Evolutionary conservation across 2,113 vertebrate species (phyloP).

Genomic region (Furnarius figulus): DNA sequence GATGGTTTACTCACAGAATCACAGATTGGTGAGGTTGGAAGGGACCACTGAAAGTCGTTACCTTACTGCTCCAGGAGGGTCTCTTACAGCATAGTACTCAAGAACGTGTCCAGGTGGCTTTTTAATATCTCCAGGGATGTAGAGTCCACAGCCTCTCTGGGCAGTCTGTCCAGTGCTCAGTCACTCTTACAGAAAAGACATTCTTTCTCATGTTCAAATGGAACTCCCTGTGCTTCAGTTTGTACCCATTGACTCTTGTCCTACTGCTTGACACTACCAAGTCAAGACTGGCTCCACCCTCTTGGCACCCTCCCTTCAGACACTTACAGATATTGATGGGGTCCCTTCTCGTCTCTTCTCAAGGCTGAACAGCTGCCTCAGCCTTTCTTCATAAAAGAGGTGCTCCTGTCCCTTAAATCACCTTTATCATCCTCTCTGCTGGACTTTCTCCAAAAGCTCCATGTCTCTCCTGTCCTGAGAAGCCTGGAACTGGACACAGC

Average conservation of each 20-base stretch:
- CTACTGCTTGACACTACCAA: neutral
- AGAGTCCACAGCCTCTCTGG: neutral
- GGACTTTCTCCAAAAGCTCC: neutral
- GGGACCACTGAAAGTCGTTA: neutral
- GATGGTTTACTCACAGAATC: neutral
- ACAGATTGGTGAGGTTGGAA: neutral
- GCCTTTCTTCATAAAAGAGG: neutral
- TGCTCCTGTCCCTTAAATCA: neutral
- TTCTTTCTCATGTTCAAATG: neutral
- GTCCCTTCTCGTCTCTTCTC: neutral
- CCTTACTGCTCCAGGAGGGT: neutral
- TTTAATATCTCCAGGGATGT: neutral
- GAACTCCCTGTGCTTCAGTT: neutral
- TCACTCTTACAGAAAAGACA: neutral
- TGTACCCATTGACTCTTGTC: neutral
- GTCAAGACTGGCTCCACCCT: neutral
- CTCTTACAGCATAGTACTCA: neutral
- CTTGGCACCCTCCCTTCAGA: neutral
- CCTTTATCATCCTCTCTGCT: neutral
- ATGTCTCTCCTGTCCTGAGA: neutral
- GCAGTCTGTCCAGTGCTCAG: rapidly evolving
- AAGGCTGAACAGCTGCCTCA: neutral
- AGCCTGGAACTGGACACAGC: neutral
- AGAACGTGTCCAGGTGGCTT: neutral
- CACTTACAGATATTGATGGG: neutral